Evolutionary conservation across 2,888 invertebrate species (phyloP).

Genomic region (Adelphocoris suturalis): DNA sequence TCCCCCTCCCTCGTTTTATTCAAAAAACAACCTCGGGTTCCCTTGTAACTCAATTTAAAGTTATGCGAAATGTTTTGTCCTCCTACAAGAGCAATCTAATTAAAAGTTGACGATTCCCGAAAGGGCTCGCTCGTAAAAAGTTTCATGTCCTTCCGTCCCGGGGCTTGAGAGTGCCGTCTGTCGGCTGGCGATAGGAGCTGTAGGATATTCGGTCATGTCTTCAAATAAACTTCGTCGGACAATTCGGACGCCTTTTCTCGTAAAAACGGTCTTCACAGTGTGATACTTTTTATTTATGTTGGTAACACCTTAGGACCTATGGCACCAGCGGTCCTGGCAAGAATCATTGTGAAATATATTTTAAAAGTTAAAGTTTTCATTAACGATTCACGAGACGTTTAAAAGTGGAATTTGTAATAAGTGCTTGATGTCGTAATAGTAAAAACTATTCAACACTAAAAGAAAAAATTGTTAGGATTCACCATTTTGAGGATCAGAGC

Average conservation of each 20-base stretch:
- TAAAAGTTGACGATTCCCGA: conserved; percentile 61
- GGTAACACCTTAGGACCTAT: no score
- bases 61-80: conserved; percentile 60
- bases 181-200: conserved; percentile 4
- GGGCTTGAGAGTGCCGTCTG: conserved; percentile 18
- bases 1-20: neutral
- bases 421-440: no score
- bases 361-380: no score
- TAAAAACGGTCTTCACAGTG: neutral
- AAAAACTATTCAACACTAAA: no score
- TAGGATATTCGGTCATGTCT: neutral
- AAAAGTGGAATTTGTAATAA: no score
- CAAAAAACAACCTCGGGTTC: conserved; percentile 38
- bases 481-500: no score
- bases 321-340: no score
- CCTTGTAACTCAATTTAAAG: conserved; percentile 63
- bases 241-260: neutral
- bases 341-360: no score
- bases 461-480: no score
- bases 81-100: conserved; percentile 51
- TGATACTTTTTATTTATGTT: neutral
- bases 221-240: conserved; percentile 9
- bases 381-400: no score
- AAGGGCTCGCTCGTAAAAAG: conserved; percentile 34
- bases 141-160: conserved; percentile 40